Base-by-base conservation (phyloP, 2,113 vertebrate genomes). In the Hyla sarda region DNA sequence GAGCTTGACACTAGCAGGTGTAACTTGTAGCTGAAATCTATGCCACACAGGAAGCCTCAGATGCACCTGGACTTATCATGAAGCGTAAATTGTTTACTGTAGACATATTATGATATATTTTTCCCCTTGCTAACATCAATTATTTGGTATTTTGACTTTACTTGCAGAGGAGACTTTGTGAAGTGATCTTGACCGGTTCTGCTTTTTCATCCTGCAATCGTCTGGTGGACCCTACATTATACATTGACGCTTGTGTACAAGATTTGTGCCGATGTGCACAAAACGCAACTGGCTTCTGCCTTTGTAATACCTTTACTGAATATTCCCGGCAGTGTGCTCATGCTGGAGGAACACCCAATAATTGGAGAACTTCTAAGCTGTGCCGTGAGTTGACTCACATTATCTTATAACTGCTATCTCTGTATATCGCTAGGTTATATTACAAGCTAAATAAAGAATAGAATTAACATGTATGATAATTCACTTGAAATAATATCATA, bases 291-390 rank as follows among this genome's bases (percentile, higher is more conserved):
- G 60, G 84, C 5, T 88, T 88, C 87, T 95, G 94, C 84, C 82
- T 94, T 41, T 95, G 94, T 85, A 82, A 87, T 78, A 95, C 94
- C 7, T 67, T 95, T 32, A 91, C 94, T 0, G 94, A 95, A 85
- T 95, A 90, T 75, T 95, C 93, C 10, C 90, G 92, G 19, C 93
- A 94, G 89, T 95, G 94, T 14, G 89, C 90, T 19, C 93, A 92
- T 23, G 92, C 92, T 0, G 94, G 94, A 2, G 93, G 94, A 6
- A 88, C 84, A 25, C 94, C 93, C 9, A 9, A 72, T 0, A 88
- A 89, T 48, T 94, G 94, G 93, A 90, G 91, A 69, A 91, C 88
- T 1, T 45, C 87, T 10, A 87, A 89, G 17, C 89, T 94, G 87
- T 95, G 94, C 89, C 88, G 94, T 95, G 86, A 87, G 93, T 91